These are phyloP conservation scores for Hetaerina americana DNA, from an alignment of 1,140 invertebrate genomes.

Conservation along the genomic window DNA sequence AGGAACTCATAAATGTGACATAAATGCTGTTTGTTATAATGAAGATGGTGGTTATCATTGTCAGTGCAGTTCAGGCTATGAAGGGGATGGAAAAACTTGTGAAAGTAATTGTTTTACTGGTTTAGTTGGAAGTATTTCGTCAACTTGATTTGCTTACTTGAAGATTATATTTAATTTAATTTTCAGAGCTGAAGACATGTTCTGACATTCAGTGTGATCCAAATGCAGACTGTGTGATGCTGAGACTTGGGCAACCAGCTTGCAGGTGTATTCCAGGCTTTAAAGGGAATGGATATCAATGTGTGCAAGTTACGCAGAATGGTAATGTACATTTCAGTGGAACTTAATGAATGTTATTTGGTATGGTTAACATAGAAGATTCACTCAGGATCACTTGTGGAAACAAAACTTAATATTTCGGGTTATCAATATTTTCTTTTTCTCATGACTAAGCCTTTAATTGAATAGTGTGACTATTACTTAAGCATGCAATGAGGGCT, in stretches of 20 bases:
- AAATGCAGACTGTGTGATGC: conserved; percentile 43
- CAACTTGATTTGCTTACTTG: conserved; percentile 15
- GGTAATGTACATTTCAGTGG: no score
- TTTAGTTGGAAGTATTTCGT: not conserved
- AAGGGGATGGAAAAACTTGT: conserved; percentile 32
- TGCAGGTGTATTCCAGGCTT: conserved; percentile 45
- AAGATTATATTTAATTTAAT: conserved; percentile 13
- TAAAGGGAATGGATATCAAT: conserved; percentile 41
- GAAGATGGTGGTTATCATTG: conserved; percentile 64
- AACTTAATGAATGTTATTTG: no score
- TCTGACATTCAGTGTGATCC: conserved; percentile 36
- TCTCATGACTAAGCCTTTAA: no score
- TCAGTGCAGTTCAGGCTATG: conserved; percentile 48
- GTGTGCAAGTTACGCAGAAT: conserved; percentile 25
- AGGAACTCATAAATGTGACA: conserved; percentile 62
- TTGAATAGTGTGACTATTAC: no score
- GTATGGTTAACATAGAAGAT: no score
- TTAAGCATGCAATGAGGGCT: no score
- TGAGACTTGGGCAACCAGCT: conserved; percentile 30
- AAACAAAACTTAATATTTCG: no score
- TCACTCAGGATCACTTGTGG: no score
- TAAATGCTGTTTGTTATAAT: conserved; percentile 72
- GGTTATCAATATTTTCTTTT: no score
- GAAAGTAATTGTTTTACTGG: conserved; percentile 4
- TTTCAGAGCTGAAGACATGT: conserved; percentile 29